Conservation (phyloP, 2,797 vertebrate genomes). For the Stomatorhinus walkeri region DNA sequence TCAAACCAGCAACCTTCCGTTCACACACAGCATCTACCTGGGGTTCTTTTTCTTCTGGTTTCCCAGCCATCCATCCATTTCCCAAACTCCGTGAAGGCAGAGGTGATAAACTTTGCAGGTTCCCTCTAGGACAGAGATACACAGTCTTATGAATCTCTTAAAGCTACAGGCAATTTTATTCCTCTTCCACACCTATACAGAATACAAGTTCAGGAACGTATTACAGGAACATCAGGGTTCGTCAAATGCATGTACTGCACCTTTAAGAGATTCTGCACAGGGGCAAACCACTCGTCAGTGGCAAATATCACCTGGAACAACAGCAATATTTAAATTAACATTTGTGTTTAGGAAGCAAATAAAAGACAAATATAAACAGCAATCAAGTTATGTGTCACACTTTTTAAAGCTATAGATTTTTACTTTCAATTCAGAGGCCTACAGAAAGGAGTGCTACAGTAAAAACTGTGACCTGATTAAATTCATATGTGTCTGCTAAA, state of each 20-base stretch:
- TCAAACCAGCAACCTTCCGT: neutral
- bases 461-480: neutral
- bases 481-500: neutral
- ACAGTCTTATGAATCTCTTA: neutral
- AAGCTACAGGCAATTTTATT: neutral
- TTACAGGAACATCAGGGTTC: neutral
- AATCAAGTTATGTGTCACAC: neutral
- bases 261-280: conserved; percentile 62
- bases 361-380: neutral
- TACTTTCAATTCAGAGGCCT: neutral
- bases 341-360: neutral
- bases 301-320: conserved; percentile 56
- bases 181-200: neutral
- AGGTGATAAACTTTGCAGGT: conserved; percentile 49
- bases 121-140: conserved; percentile 52
- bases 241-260: conserved; percentile 32
- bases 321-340: neutral
- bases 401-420: neutral
- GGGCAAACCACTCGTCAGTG: conserved; percentile 67
- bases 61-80: conserved; percentile 80
- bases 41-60: conserved; percentile 64
- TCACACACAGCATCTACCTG: conserved; percentile 50
- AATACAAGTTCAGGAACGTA: neutral
- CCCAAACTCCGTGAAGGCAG: conserved; percentile 64
- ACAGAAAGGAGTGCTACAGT: neutral